Percentiles rank a stretch among this genome's conserved stretches.
phyloP scores from a whole-genome alignment of 1,140 invertebrate genomes.

The Drosophila burlai region DNA sequence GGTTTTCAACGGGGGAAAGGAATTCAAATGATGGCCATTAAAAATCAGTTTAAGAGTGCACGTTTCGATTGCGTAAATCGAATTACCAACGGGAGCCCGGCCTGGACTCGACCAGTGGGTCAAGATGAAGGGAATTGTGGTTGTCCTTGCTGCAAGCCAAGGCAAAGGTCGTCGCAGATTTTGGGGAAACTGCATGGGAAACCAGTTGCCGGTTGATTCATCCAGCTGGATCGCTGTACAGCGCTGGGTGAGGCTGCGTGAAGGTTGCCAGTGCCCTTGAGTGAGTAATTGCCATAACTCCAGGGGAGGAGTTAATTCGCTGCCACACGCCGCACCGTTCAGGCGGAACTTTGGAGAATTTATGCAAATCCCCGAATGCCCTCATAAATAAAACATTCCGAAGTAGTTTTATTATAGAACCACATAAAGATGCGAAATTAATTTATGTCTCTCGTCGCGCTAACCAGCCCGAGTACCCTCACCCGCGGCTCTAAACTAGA shows the following conservation, averaged over 20 bases:
- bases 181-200: constrained; percentile 5
- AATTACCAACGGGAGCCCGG: constrained; percentile 19
- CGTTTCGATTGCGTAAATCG: constrained; percentile 20
- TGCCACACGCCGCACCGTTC: constrained; percentile 1
- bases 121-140: constrained; percentile 12
- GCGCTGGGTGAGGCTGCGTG: constrained; percentile 9
- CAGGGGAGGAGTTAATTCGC: constrained; percentile 1
- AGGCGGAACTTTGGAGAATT: constrained; percentile 40
- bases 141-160: constrained; percentile 39
- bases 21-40: constrained; percentile 24
- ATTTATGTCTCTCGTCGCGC: constrained; percentile 51
- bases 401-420: constrained; percentile 32
- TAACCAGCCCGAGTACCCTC: constrained; percentile 29
- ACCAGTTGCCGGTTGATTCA: constrained; percentile 43
- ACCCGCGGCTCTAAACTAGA: constrained; percentile 24
- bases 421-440: constrained; percentile 28
- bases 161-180: constrained; percentile 47
- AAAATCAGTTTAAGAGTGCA: constrained; percentile 49
- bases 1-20: constrained; percentile 24
- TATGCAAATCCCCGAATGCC: constrained; percentile 46
- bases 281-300: constrained; percentile 21
- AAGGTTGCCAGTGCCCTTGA: constrained; percentile 19
- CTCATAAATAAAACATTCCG: constrained; percentile 71
- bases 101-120: constrained; percentile 28
- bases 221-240: constrained; percentile 20